Evolutionary conservation across 2,888 invertebrate genomes (phyloP).

Genomic region (Caenorhabditis wallacei): DNA sequence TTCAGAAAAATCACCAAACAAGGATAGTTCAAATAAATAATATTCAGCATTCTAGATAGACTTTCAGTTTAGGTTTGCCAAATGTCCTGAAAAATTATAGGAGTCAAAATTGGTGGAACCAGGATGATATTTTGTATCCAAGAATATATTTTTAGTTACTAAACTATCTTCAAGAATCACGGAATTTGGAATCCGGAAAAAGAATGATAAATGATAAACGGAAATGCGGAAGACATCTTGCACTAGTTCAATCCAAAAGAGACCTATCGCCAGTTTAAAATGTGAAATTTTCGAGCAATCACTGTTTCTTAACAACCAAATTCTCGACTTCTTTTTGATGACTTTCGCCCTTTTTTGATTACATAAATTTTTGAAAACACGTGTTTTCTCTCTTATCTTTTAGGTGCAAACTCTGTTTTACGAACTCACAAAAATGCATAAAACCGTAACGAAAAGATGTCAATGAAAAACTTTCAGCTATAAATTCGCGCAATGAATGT

Average conservation of each 20-base stretch:
- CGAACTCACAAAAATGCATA: conserved; percentile 21
- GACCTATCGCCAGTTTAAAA: not conserved
- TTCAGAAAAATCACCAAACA: too few species aligned
- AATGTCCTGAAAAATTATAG: too few species aligned
- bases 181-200: too few species aligned
- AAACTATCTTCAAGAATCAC: too few species aligned
- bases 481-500: conserved; percentile 22
- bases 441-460: conserved; percentile 1
- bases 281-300: not conserved
- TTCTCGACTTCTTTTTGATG: conserved; percentile 18
- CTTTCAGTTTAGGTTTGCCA: too few species aligned
- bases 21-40: too few species aligned
- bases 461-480: not conserved
- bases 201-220: too few species aligned
- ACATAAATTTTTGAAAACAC: conserved; percentile 26
- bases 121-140: too few species aligned
- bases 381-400: conserved; percentile 12
- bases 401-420: conserved; percentile 2
- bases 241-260: not conserved
- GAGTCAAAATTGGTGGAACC: too few species aligned
- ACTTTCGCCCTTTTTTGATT: conserved; percentile 3
- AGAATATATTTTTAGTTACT: too few species aligned
- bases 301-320: conserved; percentile 2
- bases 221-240: too few species aligned
- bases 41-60: too few species aligned